Evolutionary conservation across 2,797 vertebrate species (phyloP).

Genomic region (Tamandua tetradactyla): DNA sequence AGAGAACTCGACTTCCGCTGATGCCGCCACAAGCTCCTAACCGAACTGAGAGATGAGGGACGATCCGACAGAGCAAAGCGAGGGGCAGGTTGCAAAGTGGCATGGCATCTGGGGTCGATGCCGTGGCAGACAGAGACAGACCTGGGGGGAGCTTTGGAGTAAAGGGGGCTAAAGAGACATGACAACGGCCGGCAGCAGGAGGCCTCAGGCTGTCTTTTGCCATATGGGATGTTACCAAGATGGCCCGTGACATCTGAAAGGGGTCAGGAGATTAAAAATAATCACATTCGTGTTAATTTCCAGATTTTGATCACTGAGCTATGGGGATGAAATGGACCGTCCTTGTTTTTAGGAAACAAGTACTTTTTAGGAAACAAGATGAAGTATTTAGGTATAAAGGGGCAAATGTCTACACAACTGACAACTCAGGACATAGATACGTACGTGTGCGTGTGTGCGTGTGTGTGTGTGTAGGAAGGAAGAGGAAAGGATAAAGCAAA

Average conservation of each 20-base stretch:
- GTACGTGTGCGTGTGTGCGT: too few species aligned
- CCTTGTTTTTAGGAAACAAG: background rate
- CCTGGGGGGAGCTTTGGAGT: background rate
- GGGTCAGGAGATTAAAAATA: background rate
- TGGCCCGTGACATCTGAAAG: background rate
- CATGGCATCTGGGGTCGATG: too few species aligned
- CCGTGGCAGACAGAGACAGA: background rate
- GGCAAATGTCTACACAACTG: background rate
- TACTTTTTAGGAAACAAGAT: background rate
- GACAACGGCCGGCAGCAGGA: accelerated
- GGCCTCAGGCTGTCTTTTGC: background rate
- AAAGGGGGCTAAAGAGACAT: background rate
- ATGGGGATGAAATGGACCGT: background rate
- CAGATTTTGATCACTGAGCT: background rate
- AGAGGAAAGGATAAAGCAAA: background rate
- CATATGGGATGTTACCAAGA: background rate
- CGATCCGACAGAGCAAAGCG: background rate
- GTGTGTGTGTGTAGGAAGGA: background rate
- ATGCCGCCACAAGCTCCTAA: background rate
- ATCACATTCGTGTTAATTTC: background rate
- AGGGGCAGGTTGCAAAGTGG: accelerated
- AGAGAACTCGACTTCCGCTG: accelerated
- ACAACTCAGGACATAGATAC: background rate
- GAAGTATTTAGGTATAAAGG: background rate
- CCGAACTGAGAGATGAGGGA: background rate